phyloP scores from a whole-genome alignment of 2,888 invertebrate genomes.

The Calephelis perditalis region DNA sequence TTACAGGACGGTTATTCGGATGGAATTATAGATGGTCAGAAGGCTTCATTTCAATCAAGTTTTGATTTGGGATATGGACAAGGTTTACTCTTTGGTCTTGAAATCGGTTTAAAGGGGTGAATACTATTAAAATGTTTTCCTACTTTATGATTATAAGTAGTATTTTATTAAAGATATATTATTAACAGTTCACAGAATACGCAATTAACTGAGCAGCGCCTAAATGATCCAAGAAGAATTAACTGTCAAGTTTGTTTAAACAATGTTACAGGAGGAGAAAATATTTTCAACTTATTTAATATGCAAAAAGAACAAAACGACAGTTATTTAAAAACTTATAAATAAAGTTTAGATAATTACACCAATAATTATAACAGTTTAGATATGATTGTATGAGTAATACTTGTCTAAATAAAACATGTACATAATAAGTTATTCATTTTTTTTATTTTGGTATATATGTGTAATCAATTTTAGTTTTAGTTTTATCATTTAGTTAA shows the following conservation, averaged over 20 bases:
- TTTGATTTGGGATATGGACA: slow-evolving; percentile 84
- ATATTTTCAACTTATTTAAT: slow-evolving; percentile 53
- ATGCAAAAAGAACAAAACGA: slow-evolving; percentile 54
- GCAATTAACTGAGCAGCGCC: slow-evolving; percentile 12
- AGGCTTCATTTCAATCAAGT: slow-evolving; percentile 80
- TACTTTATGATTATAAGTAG: not conserved
- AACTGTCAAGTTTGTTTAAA: slow-evolving; percentile 60
- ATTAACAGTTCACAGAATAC: slow-evolving; percentile 34
- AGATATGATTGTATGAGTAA: no score
- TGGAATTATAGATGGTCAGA: slow-evolving; percentile 81
- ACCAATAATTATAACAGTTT: no score
- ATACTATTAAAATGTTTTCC: slow-evolving; percentile 16
- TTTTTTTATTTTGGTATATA: no score
- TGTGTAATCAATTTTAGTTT: no score
- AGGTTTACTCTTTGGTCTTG: slow-evolving; percentile 80
- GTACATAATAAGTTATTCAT: no score
- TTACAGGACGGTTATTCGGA: slow-evolving; percentile 81
- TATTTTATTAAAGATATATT: slow-evolving; percentile 14
- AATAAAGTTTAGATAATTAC: no score
- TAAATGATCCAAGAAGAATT: slow-evolving; percentile 42
- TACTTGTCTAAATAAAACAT: no score
- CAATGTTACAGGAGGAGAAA: slow-evolving; percentile 39
- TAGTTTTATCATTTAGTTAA: no score
- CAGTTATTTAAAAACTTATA: slow-evolving; percentile 30
- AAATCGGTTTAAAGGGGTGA: slow-evolving; percentile 60